phyloP scores from a whole-genome alignment of 2,113 vertebrate species.

The Ciconia stormi region DNA sequence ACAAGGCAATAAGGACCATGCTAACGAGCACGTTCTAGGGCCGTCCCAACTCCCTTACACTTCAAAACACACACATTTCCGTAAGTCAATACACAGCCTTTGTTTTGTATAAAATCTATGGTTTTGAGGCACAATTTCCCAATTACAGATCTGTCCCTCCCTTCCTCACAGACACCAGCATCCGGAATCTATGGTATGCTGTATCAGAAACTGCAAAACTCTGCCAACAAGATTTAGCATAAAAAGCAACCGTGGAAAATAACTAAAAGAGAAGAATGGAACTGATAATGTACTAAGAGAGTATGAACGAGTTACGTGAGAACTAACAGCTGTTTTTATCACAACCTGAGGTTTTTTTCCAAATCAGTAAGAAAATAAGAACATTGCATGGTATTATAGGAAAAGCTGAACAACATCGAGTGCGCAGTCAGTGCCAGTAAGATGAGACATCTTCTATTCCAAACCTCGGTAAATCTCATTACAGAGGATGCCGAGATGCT shows the following conservation, averaged over 20 bases:
- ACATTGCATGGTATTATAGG: background rate
- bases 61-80: rapidly evolving
- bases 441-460: background rate
- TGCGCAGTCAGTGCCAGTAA: rapidly evolving
- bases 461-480: background rate
- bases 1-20: background rate
- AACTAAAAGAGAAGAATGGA: background rate
- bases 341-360: background rate
- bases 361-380: background rate
- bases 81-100: background rate
- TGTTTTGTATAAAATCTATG: background rate
- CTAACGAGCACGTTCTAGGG: background rate
- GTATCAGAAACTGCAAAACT: no score
- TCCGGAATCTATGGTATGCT: rapidly evolving
- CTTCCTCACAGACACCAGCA: background rate
- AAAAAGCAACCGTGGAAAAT: background rate
- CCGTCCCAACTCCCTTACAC: background rate
- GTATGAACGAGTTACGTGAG: background rate
- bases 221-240: no score
- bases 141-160: background rate
- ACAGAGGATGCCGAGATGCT: background rate
- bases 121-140: background rate
- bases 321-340: background rate
- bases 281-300: background rate
- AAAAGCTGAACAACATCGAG: background rate